Evolutionary conservation across 2,797 vertebrate species (phyloP), one percentile per base, ranked within the genome.

Genomic region (Lagocephalus sceleratus): DNA sequence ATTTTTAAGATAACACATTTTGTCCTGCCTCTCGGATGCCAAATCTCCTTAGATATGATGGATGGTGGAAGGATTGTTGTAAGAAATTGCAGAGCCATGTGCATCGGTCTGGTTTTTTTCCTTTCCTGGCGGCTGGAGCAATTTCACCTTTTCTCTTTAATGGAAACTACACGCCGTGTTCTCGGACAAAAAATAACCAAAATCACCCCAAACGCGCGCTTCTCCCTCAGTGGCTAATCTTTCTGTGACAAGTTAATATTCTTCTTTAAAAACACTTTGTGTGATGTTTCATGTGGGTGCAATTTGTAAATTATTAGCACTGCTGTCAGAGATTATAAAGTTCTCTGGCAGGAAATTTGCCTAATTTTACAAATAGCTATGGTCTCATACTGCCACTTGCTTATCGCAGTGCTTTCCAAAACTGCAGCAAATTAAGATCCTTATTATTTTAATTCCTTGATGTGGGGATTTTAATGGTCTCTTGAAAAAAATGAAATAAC

Each of bases 401-500:
- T 91, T 90, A 89, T 89, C 74, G 75, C 76, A 57, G 65, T 60
- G 76, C 75, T 80, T 70, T 84, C 71, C 76, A 43, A 70, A 89
- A 89, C 84, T 87, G 79, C 76, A 87, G 78, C 82, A 89, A 90
- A 91, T 90, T 89, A 90, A 89, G 85, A 88, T 85, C 82, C 83
- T 86, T 79, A 85, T 90, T 91, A 87, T 91, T 91, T 88, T 88
- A 85, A 90, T 87, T 89, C 84, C 83, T 49, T 79, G 80, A 87
- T 90, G 77, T 81, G 81, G 81, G 81, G 78, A 84, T 88, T 89
- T 87, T 88, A 90, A 90, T 90, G 86, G 87, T 86, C 86, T 89
- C 88, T 89, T 82, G 29, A 35, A 87, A 83, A 87, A 89, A 89
- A 91, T 91, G 84, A 89, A 91, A 91, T 91, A 90, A 90, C 88